Evolutionary conservation across 2,113 vertebrate genomes (phyloP).

Genomic region (Cynoglossus semilaevis): DNA sequence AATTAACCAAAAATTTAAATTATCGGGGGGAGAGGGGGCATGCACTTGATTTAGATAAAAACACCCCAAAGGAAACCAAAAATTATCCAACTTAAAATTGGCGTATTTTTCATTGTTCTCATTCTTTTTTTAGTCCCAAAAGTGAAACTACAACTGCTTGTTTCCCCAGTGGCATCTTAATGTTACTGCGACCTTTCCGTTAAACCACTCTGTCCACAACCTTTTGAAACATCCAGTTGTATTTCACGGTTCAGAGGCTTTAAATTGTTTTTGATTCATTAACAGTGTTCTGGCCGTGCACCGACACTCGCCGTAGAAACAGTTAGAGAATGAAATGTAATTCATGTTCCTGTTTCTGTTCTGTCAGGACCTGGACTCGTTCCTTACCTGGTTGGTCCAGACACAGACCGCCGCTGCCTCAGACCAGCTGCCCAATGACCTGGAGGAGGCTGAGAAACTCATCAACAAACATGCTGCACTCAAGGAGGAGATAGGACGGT

Average conservation of each 20-base stretch:
- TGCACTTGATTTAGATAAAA: too few relatives aligned
- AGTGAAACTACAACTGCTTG: too few relatives aligned
- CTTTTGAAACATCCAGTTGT: too few relatives aligned
- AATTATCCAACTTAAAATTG: too few relatives aligned
- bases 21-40: too few relatives aligned
- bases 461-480: slow-evolving; percentile 85
- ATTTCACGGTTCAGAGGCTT: not conserved
- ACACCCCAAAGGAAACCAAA: too few relatives aligned
- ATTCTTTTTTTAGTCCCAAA: too few relatives aligned
- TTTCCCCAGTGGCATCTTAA: too few relatives aligned
- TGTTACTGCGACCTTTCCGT: not conserved
- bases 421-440: slow-evolving; percentile 77
- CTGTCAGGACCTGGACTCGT: slow-evolving; percentile 86
- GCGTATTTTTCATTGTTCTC: too few relatives aligned
- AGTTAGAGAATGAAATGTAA: not conserved
- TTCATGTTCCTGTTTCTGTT: not conserved
- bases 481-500: slow-evolving; percentile 91
- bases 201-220: not conserved
- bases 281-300: not conserved
- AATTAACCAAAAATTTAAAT: too few relatives aligned
- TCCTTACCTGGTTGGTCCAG: slow-evolving; percentile 90
- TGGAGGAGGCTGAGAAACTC: slow-evolving; percentile 83
- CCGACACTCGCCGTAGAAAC: too few relatives aligned
- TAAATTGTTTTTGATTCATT: not conserved
- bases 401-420: slow-evolving; percentile 82